These are phyloP conservation scores for Epizoanthus rinbou DNA, from an alignment of 92 coral and sea anemone species.

Conservation along the genomic window DNA sequence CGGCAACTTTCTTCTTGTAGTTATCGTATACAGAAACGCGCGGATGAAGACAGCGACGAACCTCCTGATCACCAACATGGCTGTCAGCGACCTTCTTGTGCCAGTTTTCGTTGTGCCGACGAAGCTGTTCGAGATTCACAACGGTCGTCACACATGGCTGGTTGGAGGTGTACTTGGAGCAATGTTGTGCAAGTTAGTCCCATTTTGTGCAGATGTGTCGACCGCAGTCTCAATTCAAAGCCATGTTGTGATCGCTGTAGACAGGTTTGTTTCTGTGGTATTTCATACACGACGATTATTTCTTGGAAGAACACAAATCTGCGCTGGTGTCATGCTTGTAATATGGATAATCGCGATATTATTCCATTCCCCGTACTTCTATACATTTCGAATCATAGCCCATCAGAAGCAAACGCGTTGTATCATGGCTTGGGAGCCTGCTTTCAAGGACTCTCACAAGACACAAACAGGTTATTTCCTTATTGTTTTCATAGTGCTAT, in stretches of 20 bases:
- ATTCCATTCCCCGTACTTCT: slow-evolving; percentile 17
- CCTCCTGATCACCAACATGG: slow-evolving; percentile 7
- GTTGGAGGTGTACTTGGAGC: background rate
- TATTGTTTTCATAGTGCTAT: background rate
- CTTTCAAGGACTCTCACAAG: background rate
- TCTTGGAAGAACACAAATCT: background rate
- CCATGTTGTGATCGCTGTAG: slow-evolving; percentile 2
- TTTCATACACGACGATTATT: background rate
- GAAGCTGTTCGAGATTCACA: slow-evolving; percentile 3
- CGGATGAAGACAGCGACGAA: background rate
- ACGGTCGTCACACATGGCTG: background rate
- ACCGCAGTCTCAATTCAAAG: slow-evolving; percentile 16
- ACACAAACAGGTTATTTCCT: background rate
- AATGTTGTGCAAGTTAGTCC: slow-evolving; percentile 5
- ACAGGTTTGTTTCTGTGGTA: slow-evolving; percentile 12
- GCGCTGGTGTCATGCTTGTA: background rate
- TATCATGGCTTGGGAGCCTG: background rate
- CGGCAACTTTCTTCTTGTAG: background rate
- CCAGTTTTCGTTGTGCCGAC: slow-evolving; percentile 1
- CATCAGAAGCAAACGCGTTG: background rate
- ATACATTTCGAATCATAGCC: background rate
- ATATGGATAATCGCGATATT: background rate
- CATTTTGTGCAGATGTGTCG: slow-evolving; percentile 10
- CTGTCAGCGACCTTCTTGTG: slow-evolving; percentile 1
- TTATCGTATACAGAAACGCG: background rate